Evolutionary conservation across 2,888 invertebrate genomes (phyloP).

Genomic region (Heteromurus nitidus): DNA sequence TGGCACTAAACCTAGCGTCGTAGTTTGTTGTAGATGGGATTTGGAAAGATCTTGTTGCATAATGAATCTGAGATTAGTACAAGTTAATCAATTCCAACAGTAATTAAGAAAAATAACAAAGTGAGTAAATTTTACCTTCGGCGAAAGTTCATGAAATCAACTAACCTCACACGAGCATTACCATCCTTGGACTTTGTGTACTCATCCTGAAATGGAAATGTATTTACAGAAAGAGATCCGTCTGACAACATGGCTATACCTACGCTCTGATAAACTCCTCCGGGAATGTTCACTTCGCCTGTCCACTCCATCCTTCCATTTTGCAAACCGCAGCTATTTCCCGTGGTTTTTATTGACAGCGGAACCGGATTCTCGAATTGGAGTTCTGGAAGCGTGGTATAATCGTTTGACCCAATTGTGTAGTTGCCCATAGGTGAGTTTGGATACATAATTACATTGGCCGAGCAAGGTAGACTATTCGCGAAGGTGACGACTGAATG

Average conservation of each 20-base stretch:
- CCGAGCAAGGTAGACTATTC: slow-evolving; percentile 18
- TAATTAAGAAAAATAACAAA: too few species aligned
- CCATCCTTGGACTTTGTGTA: slow-evolving; percentile 79
- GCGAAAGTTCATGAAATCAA: too few species aligned
- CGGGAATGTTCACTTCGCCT: neutral
- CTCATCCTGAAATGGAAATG: slow-evolving; percentile 75
- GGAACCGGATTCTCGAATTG: neutral
- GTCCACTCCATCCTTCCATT: neutral
- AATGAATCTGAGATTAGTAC: neutral
- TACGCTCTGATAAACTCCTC: neutral
- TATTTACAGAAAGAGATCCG: neutral
- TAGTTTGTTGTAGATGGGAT: neutral
- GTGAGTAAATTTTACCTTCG: too few species aligned
- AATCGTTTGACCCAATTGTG: neutral
- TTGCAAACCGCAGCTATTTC: neutral
- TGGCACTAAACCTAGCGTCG: neutral
- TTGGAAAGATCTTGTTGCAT: neutral
- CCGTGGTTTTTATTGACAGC: neutral
- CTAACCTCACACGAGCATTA: slow-evolving; percentile 79
- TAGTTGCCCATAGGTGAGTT: neutral
- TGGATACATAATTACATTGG: neutral
- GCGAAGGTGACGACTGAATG: neutral
- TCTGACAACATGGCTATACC: neutral
- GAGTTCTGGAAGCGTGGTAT: neutral
- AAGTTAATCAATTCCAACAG: neutral